phyloP scores from a whole-genome alignment of 1,140 invertebrate species.

The Parapsyche elsis region DNA sequence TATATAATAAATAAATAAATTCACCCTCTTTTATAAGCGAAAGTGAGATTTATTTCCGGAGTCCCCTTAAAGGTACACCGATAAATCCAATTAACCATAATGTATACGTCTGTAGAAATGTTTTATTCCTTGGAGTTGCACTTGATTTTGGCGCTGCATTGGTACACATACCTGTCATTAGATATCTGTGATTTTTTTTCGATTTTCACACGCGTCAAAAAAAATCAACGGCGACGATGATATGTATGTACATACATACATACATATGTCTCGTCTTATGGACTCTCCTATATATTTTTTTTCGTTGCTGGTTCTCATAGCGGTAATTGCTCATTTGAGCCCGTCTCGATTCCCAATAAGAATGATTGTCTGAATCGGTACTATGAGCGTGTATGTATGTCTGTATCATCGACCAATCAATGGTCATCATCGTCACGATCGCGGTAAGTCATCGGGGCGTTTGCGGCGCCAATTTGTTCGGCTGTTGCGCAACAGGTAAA shows the following conservation, averaged over 20 bases:
- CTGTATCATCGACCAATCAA: slow-evolving; percentile 35
- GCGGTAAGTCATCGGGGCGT: not conserved
- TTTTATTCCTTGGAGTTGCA: not conserved
- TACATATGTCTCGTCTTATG: not conserved
- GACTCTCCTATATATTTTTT: not conserved
- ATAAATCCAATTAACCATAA: slow-evolving; percentile 6
- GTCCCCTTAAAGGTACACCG: not conserved
- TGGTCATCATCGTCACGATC: slow-evolving; percentile 36
- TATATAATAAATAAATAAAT: not conserved
- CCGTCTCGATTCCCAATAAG: slow-evolving; percentile 34
- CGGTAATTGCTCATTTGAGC: slow-evolving; percentile 35
- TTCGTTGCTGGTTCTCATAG: slow-evolving; percentile 1
- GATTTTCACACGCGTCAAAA: not conserved
- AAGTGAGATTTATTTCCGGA: not conserved
- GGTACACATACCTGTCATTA: too few relatives aligned
- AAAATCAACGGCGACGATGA: not conserved
- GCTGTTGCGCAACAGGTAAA: too few relatives aligned
- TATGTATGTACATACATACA: not conserved
- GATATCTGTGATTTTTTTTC: too few relatives aligned
- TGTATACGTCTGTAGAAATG: not conserved
- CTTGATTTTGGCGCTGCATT: too few relatives aligned
- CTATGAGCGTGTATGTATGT: slow-evolving; percentile 27
- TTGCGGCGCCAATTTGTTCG: slow-evolving; percentile 47
- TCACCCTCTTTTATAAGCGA: not conserved
- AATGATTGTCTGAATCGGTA: slow-evolving; percentile 41